Percentiles rank a stretch among this genome's conserved stretches.
These are phyloP conservation scores for Chrysocyon brachyurus DNA, from an alignment of 2,797 vertebrate genomes.

Conservation along the genomic window DNA sequence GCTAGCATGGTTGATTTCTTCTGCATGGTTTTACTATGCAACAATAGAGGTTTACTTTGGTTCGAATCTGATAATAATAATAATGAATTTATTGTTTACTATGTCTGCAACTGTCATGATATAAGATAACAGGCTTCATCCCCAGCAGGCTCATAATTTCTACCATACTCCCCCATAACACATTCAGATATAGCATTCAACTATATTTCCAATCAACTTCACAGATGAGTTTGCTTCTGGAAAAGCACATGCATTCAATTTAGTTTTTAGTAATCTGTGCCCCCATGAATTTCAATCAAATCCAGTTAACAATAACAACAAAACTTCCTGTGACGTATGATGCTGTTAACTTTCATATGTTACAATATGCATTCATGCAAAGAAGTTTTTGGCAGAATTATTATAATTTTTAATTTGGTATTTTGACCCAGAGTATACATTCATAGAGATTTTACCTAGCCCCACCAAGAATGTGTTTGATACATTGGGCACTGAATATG, in stretches of 20 bases:
- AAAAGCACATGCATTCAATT: conserved; percentile 38
- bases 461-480: conserved; percentile 73
- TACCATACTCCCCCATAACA: conserved; percentile 1
- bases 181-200: not conserved
- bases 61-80: conserved; percentile 64
- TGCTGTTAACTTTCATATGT: not conserved
- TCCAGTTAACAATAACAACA: conserved; percentile 21
- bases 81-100: conserved; percentile 69
- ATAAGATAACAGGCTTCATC: conserved; percentile 25
- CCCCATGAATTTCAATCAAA: conserved; percentile 60
- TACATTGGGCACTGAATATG: conserved; percentile 28
- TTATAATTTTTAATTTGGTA: conserved; percentile 32
- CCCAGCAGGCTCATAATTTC: conserved; percentile 49
- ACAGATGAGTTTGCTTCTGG: conserved; percentile 51
- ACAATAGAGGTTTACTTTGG: conserved; percentile 56
- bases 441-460: conserved; percentile 57
- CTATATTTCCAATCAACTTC: conserved; percentile 11
- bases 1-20: conserved; percentile 35
- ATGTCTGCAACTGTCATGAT: conserved; percentile 27
- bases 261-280: conserved; percentile 47
- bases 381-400: not conserved
- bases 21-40: not conserved
- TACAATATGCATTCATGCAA: not conserved
- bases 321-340: conserved; percentile 4
- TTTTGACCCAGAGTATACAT: conserved; percentile 16